Percentiles rank a stretch among this genome's conserved stretches.
Evolutionary conservation across 92 coral and sea anemone genomes (phyloP).

Genomic region (Pocillopora grandis): DNA sequence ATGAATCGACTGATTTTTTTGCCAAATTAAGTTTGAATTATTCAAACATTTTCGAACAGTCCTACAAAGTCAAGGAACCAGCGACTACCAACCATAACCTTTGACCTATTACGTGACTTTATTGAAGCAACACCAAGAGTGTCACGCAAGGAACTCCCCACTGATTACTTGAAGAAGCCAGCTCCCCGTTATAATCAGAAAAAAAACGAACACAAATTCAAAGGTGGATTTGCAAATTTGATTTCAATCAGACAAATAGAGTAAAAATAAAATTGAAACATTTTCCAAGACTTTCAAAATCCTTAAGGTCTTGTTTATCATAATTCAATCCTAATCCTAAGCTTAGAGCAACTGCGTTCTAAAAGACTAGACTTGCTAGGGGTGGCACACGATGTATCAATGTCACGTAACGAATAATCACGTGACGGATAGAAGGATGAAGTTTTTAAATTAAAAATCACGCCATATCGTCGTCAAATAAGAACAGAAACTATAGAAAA

Average conservation of each 20-base stretch:
- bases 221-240: background rate
- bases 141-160: background rate
- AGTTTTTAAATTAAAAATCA: too few species aligned
- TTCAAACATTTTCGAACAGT: background rate
- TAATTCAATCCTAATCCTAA: background rate
- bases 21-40: background rate
- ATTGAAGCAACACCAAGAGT: background rate
- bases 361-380: background rate
- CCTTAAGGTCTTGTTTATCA: background rate
- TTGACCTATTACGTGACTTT: background rate
- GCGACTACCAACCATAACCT: background rate
- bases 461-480: too few species aligned
- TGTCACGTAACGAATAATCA: background rate
- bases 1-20: background rate
- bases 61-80: background rate
- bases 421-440: too few species aligned
- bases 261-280: background rate
- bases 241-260: background rate
- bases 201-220: background rate
- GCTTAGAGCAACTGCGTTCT: background rate
- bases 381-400: background rate
- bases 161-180: constrained; percentile 32
- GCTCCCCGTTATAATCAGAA: constrained; percentile 26
- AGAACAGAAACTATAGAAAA: too few species aligned
- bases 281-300: background rate